Conservation (phyloP, 2,797 vertebrate species). For the Karalla daura region DNA sequence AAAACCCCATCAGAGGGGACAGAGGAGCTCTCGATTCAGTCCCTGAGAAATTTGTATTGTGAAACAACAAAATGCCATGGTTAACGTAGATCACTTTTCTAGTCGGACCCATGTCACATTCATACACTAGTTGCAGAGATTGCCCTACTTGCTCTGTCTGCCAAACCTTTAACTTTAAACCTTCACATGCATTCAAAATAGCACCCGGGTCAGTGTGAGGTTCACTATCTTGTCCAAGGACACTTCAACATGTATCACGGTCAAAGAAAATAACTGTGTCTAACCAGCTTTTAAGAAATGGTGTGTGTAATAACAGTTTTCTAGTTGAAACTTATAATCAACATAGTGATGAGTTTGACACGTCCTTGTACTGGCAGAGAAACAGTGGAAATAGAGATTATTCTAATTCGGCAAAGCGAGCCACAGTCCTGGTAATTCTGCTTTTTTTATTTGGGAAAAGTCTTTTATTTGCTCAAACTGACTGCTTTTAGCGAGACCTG, state of each 20-base stretch:
- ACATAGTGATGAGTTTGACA: neutral
- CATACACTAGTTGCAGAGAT: too few relatives aligned
- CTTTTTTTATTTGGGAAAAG: conserved; percentile 26
- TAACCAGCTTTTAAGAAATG: too few relatives aligned
- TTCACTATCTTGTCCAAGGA: too few relatives aligned
- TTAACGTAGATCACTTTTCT: too few relatives aligned
- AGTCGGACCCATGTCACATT: too few relatives aligned
- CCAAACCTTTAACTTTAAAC: too few relatives aligned
- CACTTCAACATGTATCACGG: neutral
- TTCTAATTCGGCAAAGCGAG: conserved; percentile 3
- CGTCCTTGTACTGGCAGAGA: neutral
- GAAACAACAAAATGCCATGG: too few relatives aligned
- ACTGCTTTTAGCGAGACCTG: conserved; percentile 22
- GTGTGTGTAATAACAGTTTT: conserved; percentile 2
- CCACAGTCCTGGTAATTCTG: neutral
- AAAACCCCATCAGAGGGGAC: neutral
- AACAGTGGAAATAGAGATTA: conserved; percentile 13
- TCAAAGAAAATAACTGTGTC: neutral
- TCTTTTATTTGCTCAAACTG: conserved; percentile 25
- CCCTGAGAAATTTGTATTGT: neutral
- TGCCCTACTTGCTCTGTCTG: too few relatives aligned
- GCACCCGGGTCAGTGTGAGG: too few relatives aligned
- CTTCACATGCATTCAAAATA: too few relatives aligned
- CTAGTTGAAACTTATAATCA: neutral
- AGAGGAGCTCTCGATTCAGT: neutral